Base-by-base conservation (phyloP, 2,888 invertebrate genomes). In the Lasioglossum marginatum region DNA sequence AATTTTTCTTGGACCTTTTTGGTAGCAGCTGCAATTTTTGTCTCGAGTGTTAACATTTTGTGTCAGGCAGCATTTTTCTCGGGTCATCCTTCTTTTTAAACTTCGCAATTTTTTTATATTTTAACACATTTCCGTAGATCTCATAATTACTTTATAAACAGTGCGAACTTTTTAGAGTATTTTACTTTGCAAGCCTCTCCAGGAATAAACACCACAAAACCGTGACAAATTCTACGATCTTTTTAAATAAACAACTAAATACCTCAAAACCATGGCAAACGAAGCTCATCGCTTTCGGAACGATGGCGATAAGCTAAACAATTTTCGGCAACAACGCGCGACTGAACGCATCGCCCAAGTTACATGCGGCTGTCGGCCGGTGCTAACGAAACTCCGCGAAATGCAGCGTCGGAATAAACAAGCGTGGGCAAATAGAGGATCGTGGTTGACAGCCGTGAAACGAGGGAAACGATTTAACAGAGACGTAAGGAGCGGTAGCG, bases 391-490 rank as follows among this genome's bases (percentile, higher is more conserved):
- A 37, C 66, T 23, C 57, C n/a, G 66, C 37, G 23, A 37, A 23
- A 4, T 37, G 34, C 19, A 34, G 23, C 37, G 23, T 10, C 66
- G 66, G 66, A 68, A 68, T 68, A 37, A 68, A 68, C 66, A 68
- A 34, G 66, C 34, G 37, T 23, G 66, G 8, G 16, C 70, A 40
- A 40, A 70, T 37, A n/a, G n/a, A 37, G 40, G 37, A 70, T 40
- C 40, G 70, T n/a, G 40, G 45, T 27, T 43, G 45, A 57, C 70
- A 72, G 48, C 34, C 70, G 76, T 27, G 57, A 76, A 81, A 60
- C 60, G 70, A 45, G 68, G 43, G 31, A 75, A 75, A 75, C 57
- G 31, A 27, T 80, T 57, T 70, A 77, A 66, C 66, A 63, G 27
- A 37, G 40, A 48, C n/a, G 48, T 3, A 27, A 52, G 34, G 63